Evolutionary conservation across 2,888 invertebrate species (phyloP), one percentile per base, ranked within the genome.

Genomic region (Sinodicranocentrus sp.): DNA sequence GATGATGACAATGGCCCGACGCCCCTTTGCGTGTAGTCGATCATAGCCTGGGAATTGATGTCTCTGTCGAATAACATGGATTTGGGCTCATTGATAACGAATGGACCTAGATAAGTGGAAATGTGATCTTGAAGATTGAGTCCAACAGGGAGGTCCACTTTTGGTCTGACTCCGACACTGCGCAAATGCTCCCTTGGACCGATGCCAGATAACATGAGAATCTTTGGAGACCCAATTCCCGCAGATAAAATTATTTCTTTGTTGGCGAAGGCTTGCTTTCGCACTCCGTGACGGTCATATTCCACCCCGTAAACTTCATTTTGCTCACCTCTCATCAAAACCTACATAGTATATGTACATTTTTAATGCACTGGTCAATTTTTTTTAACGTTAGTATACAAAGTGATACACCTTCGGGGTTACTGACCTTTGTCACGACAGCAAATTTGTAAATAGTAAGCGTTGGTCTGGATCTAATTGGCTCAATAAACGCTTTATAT

Each of bases 361-460:
- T 65, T 8, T 52, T 48, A n/a, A n/a, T 26, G 15, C 15, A 63
- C 17, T 1, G 44, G 43, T 19, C 3, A 23, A 25, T 8, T 54
- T 21, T 2, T 17, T 54, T n/a, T n/a, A n/a, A n/a, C n/a, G n/a
- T n/a, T n/a, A n/a, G n/a, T n/a, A n/a, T n/a, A n/a, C n/a, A n/a
- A n/a, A n/a, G n/a, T n/a, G n/a, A n/a, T n/a, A n/a, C n/a, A n/a
- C n/a, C n/a, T n/a, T n/a, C n/a, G n/a, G n/a, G n/a, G 59, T 6
- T 25, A 25, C 61, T 71, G 70, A 88, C 88, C 79, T 84, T 79
- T 72, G 85, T 82, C 17, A 87, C 87, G 57, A 84, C 76, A n/a
- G 87, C 83, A 67, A 78, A 88, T 84, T 88, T 88, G 65, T 84
- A 67, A 39, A 88, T 87, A 1, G 84, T 86, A 8, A 88, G 54